Conservation (phyloP, 2,888 invertebrate species). For the Pyrrhia umbra region DNA sequence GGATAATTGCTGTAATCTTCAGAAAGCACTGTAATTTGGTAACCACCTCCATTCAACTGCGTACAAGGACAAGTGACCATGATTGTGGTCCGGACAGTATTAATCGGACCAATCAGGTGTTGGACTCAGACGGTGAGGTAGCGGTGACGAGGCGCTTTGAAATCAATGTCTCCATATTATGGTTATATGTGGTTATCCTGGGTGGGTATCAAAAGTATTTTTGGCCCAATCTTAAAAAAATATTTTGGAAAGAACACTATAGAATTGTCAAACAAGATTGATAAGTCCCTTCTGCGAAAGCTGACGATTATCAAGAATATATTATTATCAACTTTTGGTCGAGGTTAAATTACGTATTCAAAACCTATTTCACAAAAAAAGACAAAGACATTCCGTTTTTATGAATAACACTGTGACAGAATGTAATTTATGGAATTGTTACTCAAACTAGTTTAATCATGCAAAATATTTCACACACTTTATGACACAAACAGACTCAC, state of each 20-base stretch:
- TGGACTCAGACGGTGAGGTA: neutral
- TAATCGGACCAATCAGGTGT: constrained; percentile 35
- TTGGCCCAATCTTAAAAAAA: too few species aligned
- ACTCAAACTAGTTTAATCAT: neutral
- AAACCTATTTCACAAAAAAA: neutral
- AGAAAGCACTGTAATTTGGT: constrained; percentile 5
- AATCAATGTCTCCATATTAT: constrained; percentile 9
- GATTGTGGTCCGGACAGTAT: constrained; percentile 25
- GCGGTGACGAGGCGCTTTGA: neutral
- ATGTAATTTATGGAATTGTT: neutral
- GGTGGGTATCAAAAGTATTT: too few species aligned
- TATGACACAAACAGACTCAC: neutral
- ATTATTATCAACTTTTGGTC: neutral
- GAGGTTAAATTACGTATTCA: too few species aligned
- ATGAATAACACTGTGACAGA: neutral
- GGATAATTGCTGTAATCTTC: neutral
- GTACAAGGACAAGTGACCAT: constrained; percentile 30
- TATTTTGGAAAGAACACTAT: neutral
- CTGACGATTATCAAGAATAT: neutral
- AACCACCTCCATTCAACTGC: constrained; percentile 8
- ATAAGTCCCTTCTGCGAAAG: neutral
- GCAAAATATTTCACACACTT: neutral
- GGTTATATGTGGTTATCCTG: neutral
- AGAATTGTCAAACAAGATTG: neutral
- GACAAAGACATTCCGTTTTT: neutral